These are phyloP conservation scores for Diaperis boleti DNA, from an alignment of 2,888 invertebrate species.

Conservation along the genomic window DNA sequence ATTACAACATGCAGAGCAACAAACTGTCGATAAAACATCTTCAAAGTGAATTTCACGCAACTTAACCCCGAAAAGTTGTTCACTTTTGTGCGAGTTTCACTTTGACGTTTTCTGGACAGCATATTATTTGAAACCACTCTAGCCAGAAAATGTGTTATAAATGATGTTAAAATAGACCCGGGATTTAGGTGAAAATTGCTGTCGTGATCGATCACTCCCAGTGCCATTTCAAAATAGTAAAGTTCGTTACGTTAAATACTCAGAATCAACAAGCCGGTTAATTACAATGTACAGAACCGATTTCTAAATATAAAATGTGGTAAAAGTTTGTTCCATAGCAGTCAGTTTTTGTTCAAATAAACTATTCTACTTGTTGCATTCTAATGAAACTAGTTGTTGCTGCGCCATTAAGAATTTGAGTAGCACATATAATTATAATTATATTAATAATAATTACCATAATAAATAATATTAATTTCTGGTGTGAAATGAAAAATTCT, in stretches of 20 bases:
- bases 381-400: too few relatives aligned
- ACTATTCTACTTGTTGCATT: too few relatives aligned
- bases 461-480: too few relatives aligned
- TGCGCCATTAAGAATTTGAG: too few relatives aligned
- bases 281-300: too few relatives aligned
- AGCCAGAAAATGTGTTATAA: conserved; percentile 20
- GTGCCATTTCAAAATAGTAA: neutral
- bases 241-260: neutral
- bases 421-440: too few relatives aligned
- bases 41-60: conserved; percentile 12
- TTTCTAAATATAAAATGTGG: too few relatives aligned
- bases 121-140: conserved; percentile 22
- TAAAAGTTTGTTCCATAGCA: too few relatives aligned
- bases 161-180: conserved; percentile 18
- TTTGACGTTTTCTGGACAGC: conserved; percentile 19
- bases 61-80: conserved; percentile 7
- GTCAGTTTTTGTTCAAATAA: too few relatives aligned
- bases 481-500: too few relatives aligned
- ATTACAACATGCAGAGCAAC: neutral
- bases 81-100: conserved; percentile 13
- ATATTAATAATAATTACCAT: too few relatives aligned
- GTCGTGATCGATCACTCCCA: neutral
- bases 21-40: conserved; percentile 5
- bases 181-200: conserved; percentile 14
- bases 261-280: too few relatives aligned